These are phyloP conservation scores for Montipora capitata DNA, from an alignment of 92 coral and sea anemone species.

Conservation along the genomic window DNA sequence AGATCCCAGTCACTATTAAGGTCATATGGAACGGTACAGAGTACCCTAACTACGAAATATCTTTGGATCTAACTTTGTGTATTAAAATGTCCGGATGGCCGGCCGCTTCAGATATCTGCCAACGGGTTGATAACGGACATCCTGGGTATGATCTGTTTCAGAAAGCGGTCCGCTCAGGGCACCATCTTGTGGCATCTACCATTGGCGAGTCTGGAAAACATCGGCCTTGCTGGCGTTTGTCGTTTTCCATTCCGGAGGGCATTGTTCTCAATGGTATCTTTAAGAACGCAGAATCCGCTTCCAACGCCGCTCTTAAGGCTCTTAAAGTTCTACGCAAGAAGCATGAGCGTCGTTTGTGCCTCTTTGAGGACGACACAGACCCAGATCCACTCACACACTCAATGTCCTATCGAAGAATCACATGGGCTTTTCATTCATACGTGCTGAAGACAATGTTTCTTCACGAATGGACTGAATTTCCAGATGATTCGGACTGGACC, in stretches of 20 bases:
- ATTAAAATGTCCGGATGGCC: slow-evolving; percentile 71
- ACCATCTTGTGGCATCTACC: slow-evolving; percentile 73
- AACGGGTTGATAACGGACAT: slow-evolving; percentile 34
- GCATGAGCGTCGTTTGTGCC: slow-evolving; percentile 20
- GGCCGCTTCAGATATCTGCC: slow-evolving; percentile 42
- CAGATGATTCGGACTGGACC: slow-evolving; percentile 32
- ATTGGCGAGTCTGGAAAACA: slow-evolving; percentile 74
- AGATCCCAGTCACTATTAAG: slow-evolving; percentile 66
- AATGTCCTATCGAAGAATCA: not conserved
- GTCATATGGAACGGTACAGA: slow-evolving; percentile 60
- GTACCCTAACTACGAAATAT: slow-evolving; percentile 39
- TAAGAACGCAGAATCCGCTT: slow-evolving; percentile 8
- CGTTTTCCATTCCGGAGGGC: slow-evolving; percentile 75
- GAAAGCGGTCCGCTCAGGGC: slow-evolving; percentile 26
- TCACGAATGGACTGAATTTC: slow-evolving; percentile 63
- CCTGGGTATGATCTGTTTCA: slow-evolving; percentile 49
- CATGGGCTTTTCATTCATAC: slow-evolving; percentile 67
- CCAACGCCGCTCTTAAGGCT: slow-evolving; percentile 29
- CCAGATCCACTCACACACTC: not conserved
- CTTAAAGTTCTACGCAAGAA: slow-evolving; percentile 48
- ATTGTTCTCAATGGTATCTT: slow-evolving; percentile 39
- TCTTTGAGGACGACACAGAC: not conserved
- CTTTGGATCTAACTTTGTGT: slow-evolving; percentile 64
- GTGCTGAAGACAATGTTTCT: slow-evolving; percentile 64
- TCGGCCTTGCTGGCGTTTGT: slow-evolving; percentile 71